Conservation (phyloP, 2,888 invertebrate genomes). For the Drosophila acutilabella region DNA sequence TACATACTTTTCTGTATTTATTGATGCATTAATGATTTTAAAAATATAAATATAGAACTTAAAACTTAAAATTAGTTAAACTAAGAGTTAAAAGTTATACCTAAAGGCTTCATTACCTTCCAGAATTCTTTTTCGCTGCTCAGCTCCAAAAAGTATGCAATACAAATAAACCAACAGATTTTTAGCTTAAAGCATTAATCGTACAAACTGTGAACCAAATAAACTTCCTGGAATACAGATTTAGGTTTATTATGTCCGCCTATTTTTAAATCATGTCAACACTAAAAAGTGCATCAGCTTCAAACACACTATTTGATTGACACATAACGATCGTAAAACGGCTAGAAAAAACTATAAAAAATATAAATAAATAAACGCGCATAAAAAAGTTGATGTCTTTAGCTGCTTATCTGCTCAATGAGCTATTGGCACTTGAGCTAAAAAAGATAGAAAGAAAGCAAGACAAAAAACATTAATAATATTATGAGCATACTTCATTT, state of each 20-base stretch:
- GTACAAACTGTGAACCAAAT: not conserved
- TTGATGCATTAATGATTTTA: too few relatives aligned
- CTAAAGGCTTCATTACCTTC: too few relatives aligned
- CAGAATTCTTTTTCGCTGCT: not conserved
- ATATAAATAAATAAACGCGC: slow-evolving; percentile 7
- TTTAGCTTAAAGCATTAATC: too few relatives aligned
- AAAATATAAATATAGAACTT: too few relatives aligned
- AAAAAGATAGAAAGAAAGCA: not conserved
- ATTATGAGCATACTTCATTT: slow-evolving; percentile 16
- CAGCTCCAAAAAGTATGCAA: slow-evolving; percentile 5
- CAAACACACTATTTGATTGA: not conserved
- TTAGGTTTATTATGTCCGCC: not conserved
- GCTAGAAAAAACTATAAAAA: slow-evolving; percentile 12
- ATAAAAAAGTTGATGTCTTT: slow-evolving; percentile 11
- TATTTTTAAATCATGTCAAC: slow-evolving; percentile 15
- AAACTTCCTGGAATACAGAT: too few relatives aligned
- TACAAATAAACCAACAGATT: not conserved
- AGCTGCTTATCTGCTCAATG: slow-evolving; percentile 21
- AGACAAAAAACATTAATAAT: slow-evolving; percentile 3
- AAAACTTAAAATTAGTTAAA: too few relatives aligned
- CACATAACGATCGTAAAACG: slow-evolving; percentile 6
- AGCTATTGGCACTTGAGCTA: slow-evolving; percentile 30
- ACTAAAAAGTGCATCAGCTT: slow-evolving; percentile 1
- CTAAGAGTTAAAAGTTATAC: too few relatives aligned
- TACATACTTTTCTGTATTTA: too few relatives aligned